Evolutionary conservation across 2,113 vertebrate species (phyloP).

Genomic region (Otis tarda): DNA sequence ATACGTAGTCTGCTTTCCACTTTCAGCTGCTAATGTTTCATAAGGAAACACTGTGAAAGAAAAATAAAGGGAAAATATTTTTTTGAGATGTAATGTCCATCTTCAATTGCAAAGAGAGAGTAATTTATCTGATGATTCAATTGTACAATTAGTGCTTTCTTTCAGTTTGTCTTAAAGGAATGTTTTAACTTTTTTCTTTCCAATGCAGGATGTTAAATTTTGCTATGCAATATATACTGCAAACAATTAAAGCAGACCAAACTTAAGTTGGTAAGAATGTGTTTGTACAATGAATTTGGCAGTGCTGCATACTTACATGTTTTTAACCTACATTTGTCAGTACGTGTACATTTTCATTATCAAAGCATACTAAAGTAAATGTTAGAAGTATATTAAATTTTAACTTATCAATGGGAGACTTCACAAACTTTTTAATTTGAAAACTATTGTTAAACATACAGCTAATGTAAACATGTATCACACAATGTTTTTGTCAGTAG

Average conservation of each 20-base stretch:
- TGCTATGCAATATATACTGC: conserved; percentile 1
- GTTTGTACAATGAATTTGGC: not conserved
- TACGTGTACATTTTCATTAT: not conserved
- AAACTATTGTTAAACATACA: not conserved
- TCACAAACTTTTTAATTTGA: not conserved
- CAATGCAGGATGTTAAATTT: not conserved
- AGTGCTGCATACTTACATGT: not conserved
- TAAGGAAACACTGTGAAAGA: conserved; percentile 1
- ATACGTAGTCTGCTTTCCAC: not conserved
- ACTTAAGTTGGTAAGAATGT: not conserved
- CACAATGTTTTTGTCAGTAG: not conserved
- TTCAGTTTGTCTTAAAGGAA: not conserved
- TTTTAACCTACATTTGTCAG: not conserved
- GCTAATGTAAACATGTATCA: not conserved
- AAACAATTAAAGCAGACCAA: conserved; percentile 10
- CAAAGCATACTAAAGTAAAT: not conserved
- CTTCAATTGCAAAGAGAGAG: not conserved
- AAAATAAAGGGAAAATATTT: conserved; percentile 21
- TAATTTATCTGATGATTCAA: not conserved
- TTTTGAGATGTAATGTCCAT: not conserved
- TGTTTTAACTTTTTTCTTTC: not conserved
- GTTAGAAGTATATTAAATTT: not conserved
- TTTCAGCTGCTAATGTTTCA: conserved; percentile 30
- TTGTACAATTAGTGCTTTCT: not conserved
- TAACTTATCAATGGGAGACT: not conserved